phyloP scores from a whole-genome alignment of 2,888 invertebrate species.

The Aspidiotus destructor region DNA sequence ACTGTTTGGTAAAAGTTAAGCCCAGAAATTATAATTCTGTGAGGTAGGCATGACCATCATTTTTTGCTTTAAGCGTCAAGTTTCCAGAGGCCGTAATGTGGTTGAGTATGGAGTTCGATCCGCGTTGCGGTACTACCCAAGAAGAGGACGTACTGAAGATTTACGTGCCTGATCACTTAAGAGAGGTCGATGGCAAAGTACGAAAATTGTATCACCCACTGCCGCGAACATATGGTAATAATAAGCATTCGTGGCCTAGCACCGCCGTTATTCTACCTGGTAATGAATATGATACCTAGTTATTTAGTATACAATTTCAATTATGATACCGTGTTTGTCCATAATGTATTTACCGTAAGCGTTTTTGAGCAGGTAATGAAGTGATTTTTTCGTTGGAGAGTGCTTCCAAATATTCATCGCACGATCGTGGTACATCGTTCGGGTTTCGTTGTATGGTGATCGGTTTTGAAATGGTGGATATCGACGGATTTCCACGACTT shows the following conservation, averaged over 20 bases:
- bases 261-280: conserved; percentile 72
- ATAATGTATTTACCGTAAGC: conserved; percentile 6
- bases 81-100: conserved; percentile 84
- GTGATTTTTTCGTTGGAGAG: conserved; percentile 92
- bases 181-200: conserved; percentile 9
- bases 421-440: conserved; percentile 69
- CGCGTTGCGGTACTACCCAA: conserved; percentile 83
- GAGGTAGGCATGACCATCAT: not conserved
- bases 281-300: conserved; percentile 38
- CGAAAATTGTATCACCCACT: conserved; percentile 17
- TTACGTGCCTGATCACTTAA: conserved; percentile 48
- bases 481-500: conserved; percentile 47
- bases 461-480: conserved; percentile 63
- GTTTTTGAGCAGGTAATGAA: conserved; percentile 60
- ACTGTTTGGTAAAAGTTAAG: not conserved
- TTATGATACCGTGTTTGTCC: not conserved
- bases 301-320: not conserved
- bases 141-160: conserved; percentile 79
- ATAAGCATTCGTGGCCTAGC: conserved; percentile 60
- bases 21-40: not conserved
- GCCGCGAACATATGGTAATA: conserved; percentile 20
- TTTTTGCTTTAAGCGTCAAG: conserved; percentile 52
- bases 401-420: conserved; percentile 85
- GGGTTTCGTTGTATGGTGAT: conserved; percentile 72
- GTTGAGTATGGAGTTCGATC: conserved; percentile 88